phyloP scores from a whole-genome alignment of 2,888 invertebrate species.

The Nymphalis urticae region DNA sequence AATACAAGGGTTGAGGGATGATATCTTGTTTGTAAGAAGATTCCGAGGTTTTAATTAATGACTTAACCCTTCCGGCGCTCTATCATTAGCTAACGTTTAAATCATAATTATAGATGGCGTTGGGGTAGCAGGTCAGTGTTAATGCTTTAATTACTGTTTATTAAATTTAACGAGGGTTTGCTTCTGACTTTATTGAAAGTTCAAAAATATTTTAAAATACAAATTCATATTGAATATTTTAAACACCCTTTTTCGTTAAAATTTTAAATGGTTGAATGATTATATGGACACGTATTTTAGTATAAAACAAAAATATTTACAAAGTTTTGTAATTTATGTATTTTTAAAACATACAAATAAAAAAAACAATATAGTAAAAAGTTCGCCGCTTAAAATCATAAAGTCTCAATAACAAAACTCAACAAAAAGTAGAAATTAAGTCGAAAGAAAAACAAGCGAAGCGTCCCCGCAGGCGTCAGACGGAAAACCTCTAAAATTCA shows the following conservation, averaged over 20 bases:
- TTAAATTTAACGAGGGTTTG: conserved; percentile 16
- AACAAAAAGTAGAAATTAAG: conserved; percentile 29
- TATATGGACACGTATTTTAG: too few relatives aligned
- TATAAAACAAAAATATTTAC: too few relatives aligned
- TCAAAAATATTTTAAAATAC: not conserved
- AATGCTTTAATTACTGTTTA: conserved; percentile 40
- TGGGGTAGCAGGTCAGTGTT: conserved; percentile 57
- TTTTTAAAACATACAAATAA: too few relatives aligned
- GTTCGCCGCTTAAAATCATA: conserved; percentile 22
- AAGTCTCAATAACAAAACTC: conserved; percentile 30
- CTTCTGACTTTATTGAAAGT: conserved; percentile 2
- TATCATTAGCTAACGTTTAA: conserved; percentile 67
- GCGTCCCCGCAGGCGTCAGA: conserved; percentile 36
- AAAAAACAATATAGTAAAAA: conserved; percentile 3
- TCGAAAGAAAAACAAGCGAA: conserved; percentile 39
- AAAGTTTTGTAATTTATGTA: too few relatives aligned
- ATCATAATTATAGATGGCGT: conserved; percentile 53
- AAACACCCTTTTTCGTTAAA: not conserved
- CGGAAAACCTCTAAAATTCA: conserved; percentile 51
- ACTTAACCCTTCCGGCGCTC: conserved; percentile 58
- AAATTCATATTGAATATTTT: not conserved
- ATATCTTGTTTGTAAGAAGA: conserved; percentile 75
- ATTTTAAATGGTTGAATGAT: too few relatives aligned
- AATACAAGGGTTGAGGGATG: conserved; percentile 70
- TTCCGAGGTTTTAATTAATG: conserved; percentile 73